These are phyloP conservation scores for Drosophila pallidifrons DNA, from an alignment of 1,140 invertebrate species.

Conservation along the genomic window DNA sequence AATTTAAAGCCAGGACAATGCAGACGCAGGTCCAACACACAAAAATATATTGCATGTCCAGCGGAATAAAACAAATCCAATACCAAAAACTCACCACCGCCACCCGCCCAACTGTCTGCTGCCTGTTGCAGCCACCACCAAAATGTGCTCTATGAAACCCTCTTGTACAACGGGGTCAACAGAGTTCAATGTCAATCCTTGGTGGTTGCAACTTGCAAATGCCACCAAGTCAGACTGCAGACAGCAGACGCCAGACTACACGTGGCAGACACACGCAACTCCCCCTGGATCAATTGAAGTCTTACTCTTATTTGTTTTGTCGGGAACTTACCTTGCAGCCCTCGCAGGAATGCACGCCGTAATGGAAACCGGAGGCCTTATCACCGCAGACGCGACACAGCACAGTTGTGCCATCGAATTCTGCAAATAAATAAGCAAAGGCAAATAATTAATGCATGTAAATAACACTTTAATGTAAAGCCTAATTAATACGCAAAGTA, in stretches of 20 bases:
- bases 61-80: conserved; percentile 21
- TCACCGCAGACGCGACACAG: conserved; percentile 99
- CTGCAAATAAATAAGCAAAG: conserved; percentile 88
- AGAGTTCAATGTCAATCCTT: conserved; percentile 76
- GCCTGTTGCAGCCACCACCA: conserved; percentile 31
- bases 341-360: conserved; percentile 99
- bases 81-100: neutral
- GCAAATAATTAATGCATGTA: conserved; percentile 15
- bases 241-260: conserved; percentile 37
- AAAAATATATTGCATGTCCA: conserved; percentile 16
- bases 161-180: conserved; percentile 54
- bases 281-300: neutral
- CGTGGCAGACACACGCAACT: conserved; percentile 18
- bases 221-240: conserved; percentile 1
- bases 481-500: neutral
- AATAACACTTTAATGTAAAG: neutral
- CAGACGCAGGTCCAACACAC: conserved; percentile 32
- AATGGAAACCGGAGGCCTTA: conserved; percentile 99
- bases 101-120: conserved; percentile 26
- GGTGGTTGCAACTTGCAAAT: conserved; percentile 50
- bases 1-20: conserved; percentile 76
- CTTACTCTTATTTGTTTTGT: too few species aligned
- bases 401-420: conserved; percentile 99
- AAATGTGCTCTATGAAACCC: neutral
- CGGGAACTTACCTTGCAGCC: conserved; percentile 98